Base-by-base conservation (phyloP, 1,140 invertebrate species). In the Doryteuthis pealeii region DNA sequence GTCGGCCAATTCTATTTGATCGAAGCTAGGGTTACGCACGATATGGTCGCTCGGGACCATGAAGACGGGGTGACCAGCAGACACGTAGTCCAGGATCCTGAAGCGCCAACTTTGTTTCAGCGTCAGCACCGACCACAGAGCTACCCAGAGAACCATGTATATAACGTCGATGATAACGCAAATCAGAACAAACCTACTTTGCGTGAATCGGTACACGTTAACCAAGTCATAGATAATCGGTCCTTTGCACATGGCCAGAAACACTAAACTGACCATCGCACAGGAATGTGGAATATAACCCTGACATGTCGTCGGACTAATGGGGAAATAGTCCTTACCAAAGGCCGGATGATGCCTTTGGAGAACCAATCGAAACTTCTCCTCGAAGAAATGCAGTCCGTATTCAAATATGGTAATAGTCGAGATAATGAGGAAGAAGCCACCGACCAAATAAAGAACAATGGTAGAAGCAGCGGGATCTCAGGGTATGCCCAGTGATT, bases 31-130 rank as follows among this genome's bases (percentile, higher is more conserved):
- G 70, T 78, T 81, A 70, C 80, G 80, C 31, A 80, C 67, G 15
- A 80, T 72, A 32, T 79, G 75, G 26, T 80, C 79, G 58, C 80
- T 82, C 3, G 73, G 70, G 15, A 81, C 76, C 74, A 78, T 77
- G 65, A 78, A 78, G 0, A 80, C 74, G 1, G 81, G 79, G 33
- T 81, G 76, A 54, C 75, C 75, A 28, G 82, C 73, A n/a, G 82
- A 78, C 49, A 83, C 78, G 71, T 82, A 83, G 66, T 83, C 82
- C 28, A 83, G 74, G 65, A 84, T 82, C 68, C 80, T 74, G 69
- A 85, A 85, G 73, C 81, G 77, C 84, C 84, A 84, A 54, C 78
- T 74, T 68, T 85, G 84, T 73, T 84, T 84, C 32, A 85, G 68
- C 2, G 84, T 85, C 3, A 85, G 70, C 18, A 79, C 76, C 45